These are phyloP conservation scores for Equus quagga DNA, from an alignment of 2,113 vertebrate genomes.

Conservation along the genomic window DNA sequence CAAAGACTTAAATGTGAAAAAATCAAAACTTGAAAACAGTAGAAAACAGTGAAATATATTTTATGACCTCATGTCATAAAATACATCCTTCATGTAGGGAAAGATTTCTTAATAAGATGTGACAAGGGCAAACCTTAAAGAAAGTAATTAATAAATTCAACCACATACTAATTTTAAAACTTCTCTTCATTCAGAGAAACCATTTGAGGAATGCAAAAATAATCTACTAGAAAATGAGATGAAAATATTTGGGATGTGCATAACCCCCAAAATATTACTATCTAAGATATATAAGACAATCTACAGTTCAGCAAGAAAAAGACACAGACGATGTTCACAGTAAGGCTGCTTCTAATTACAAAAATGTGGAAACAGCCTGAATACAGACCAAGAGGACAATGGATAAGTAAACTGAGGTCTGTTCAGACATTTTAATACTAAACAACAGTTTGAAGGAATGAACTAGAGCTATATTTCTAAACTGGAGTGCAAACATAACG, in stretches of 20 bases:
- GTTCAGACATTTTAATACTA: neutral
- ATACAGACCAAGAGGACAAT: neutral
- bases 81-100: neutral
- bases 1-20: neutral
- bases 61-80: neutral
- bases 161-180: neutral
- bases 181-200: neutral
- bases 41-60: conserved; percentile 17
- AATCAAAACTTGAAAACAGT: neutral
- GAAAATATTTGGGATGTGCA: neutral
- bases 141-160: neutral
- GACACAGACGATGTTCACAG: neutral
- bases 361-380: neutral
- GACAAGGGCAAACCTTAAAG: neutral
- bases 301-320: neutral
- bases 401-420: neutral
- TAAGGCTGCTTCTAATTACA: neutral
- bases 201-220: neutral
- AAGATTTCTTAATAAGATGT: neutral
- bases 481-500: neutral
- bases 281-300: neutral
- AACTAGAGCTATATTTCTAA: neutral
- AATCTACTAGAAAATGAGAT: neutral
- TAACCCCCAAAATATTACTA: neutral
- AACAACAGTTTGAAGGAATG: neutral